Base-by-base conservation (phyloP, 2,113 vertebrate genomes). In the Tricholaema leucomelas region DNA sequence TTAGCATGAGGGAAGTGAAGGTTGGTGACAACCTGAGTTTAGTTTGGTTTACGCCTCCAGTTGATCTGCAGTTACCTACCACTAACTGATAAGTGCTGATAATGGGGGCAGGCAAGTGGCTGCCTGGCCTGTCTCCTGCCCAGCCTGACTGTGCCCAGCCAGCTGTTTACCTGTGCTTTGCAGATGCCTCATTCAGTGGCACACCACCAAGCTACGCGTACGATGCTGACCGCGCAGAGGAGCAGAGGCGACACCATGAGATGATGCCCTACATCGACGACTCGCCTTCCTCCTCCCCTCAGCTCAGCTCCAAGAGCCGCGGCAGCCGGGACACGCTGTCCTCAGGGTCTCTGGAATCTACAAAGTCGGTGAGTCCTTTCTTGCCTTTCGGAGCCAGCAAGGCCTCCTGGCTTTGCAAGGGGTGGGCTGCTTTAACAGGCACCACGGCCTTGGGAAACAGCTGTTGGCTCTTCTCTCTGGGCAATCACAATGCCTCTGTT, bases 191-290 rank as follows among this genome's bases (percentile, higher is more conserved):
- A 1, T 99, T 98, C 21, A 97, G 97, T 31, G 98, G 98, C 81
- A 99, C 98, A 1, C 98, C 98, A 8, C 99, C 99, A 0, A 97
- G 98, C 13, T 99, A 98, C 8, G 85, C 97, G 60, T 99, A 96
- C 9, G 98, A 98, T 5, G 96, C 96, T 6, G 98, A 99, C 92
- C 98, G 98, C 7, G 98, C 98, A 0, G 99, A 99, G 91, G 99
- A 99, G 79, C 99, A 99, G 97, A 96, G 98, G 60, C 92, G 98
- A 64, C 98, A 97, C 64, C 99, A 99, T 72, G 99, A 99, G 61
- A 98, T 98, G 92, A 98, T 99, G 97, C 99, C 99, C 27, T 99
- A 98, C 96, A 99, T 99, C 11, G 99, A 99, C 4, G 98, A 98
- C 86, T 99, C 99, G 0, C 99, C 99, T 0, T 99, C 99, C 5